Percentiles rank a stretch among this genome's conserved stretches.
Conservation (phyloP, 2,113 vertebrate species). For the Pimephales promelas region DNA sequence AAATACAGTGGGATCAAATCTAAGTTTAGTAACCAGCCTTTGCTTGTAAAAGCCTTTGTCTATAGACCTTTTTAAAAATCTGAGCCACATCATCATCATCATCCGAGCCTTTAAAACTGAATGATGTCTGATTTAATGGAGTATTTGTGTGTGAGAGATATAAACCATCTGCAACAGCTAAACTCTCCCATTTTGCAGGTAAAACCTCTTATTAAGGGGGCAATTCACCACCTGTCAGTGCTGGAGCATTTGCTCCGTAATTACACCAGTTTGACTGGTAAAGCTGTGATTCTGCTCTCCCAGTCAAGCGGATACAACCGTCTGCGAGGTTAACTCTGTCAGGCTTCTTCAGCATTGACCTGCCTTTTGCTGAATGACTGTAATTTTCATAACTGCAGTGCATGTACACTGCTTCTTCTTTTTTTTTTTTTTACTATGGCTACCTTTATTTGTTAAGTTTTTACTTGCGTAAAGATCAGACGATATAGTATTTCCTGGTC, state of each 20-base stretch:
- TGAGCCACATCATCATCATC: neutral
- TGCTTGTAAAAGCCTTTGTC: neutral
- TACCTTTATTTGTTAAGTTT: neutral
- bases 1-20: neutral
- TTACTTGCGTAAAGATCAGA: neutral
- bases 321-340: neutral
- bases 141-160: conserved; percentile 10
- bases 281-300: neutral
- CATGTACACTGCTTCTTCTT: too few species aligned
- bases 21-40: neutral
- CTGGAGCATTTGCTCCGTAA: conserved; percentile 6
- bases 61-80: neutral
- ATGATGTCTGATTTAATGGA: neutral
- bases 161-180: neutral
- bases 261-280: conserved; percentile 25
- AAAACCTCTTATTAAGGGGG: conserved; percentile 21
- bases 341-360: neutral
- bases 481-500: too few species aligned
- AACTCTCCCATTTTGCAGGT: conserved; percentile 1
- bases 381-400: conserved; percentile 1
- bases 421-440: neutral
- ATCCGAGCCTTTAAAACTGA: conserved; percentile 3
- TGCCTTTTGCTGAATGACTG: neutral
- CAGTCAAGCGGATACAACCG: conserved; percentile 14
- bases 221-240: neutral